Percentiles rank a stretch among this genome's conserved stretches.
Conservation (phyloP, 2,113 vertebrate genomes). For the Hypanus sabinus region DNA sequence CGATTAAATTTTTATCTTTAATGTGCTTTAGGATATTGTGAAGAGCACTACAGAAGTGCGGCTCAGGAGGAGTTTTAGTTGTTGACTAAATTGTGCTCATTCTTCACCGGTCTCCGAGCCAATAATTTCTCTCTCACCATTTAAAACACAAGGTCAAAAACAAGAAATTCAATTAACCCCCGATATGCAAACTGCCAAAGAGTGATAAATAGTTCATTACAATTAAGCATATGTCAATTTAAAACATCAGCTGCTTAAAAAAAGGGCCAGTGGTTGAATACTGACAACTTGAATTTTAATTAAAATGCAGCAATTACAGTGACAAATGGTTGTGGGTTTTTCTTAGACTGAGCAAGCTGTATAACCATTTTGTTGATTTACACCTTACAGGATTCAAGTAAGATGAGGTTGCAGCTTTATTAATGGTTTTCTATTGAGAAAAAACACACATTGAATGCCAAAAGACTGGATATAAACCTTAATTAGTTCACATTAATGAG, state of each 20-base stretch:
- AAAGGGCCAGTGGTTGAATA: background rate
- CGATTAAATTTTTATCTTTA: no score
- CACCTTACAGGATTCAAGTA: background rate
- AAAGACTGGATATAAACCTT: background rate
- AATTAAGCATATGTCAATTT: constrained; percentile 35
- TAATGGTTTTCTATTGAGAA: no score
- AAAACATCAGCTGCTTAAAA: constrained; percentile 20
- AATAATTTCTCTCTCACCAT: background rate
- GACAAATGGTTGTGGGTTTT: background rate
- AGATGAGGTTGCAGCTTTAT: background rate
- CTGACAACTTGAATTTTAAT: constrained; percentile 28
- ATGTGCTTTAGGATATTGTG: no score
- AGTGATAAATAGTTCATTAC: constrained; percentile 24
- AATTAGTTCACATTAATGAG: background rate
- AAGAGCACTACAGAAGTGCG: background rate
- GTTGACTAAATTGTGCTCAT: background rate
- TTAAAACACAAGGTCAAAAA: background rate
- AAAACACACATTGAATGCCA: background rate
- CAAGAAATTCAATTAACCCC: constrained; percentile 31
- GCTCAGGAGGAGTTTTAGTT: background rate
- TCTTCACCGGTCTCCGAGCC: background rate
- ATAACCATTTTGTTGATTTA: background rate
- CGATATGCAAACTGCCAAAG: background rate
- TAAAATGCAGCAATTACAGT: constrained; percentile 28
- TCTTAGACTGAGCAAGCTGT: constrained; percentile 10